Evolutionary conservation across 2,113 vertebrate genomes (phyloP), one percentile per base, ranked within the genome.

Genomic region (Dicrurus megarhynchus): DNA sequence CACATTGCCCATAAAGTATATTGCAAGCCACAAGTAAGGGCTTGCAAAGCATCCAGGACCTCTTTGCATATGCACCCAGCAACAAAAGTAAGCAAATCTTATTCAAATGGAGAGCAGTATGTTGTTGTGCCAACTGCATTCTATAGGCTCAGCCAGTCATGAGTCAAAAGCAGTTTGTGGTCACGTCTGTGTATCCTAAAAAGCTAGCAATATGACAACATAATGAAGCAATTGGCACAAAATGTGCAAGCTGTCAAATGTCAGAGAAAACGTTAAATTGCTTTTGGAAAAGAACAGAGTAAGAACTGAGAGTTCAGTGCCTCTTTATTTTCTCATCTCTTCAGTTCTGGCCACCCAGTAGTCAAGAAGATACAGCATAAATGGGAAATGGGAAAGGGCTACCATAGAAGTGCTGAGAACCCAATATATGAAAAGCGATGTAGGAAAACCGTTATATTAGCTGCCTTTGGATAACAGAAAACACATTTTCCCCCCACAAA

Each of bases 221-320:
- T 64, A 87, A 78, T 56, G 33, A 89, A 89, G 71, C 71, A 87
- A 69, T 64, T 82, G 69, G 35, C 41, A 44, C 26, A 87, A 87
- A 84, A 63, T 15, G 9, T 59, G 22, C 56, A 44, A 76, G 23
- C 26, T 68, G 28, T 20, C 28, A 63, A 64, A 49, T 41, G 41
- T 60, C 59, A 76, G n/a, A 75, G 73, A 41, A 11, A 73, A 73
- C 1, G 0, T 35, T 61, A 78, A 87, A 26, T 46, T 94, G 20
- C 12, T 79, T 87, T 89, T 28, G 39, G 53, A 21, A 80, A 74
- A 87, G 41, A 53, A 17, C 4, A 39, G 28, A 56, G 4, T 53
- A 82, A 78, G 32, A 87, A 35, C 16, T 30, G 28, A 39, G 82
- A 70, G 8, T 49, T 84, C 11, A 63, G 41, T 23, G 32, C 21